Base-by-base conservation (phyloP, 2,797 vertebrate species). In the Micromesistius poutassou region DNA sequence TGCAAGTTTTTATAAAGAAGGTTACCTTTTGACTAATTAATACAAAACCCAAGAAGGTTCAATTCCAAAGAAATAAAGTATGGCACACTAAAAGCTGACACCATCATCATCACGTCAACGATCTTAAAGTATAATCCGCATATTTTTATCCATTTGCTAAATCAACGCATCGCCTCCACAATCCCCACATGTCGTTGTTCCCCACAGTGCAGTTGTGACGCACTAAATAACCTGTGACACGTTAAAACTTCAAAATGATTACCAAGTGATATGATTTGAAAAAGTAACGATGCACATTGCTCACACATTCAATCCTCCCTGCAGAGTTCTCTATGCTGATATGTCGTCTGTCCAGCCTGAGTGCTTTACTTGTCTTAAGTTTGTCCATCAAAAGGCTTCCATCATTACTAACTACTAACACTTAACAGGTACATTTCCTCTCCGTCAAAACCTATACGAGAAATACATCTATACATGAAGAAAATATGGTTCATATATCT, bases 401-500 rank as follows among this genome's bases (percentile, higher is more conserved):
- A n/a, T 82, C 86, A 79, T 81, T 80, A 84, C 87, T 90, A 90
- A 89, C 90, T 91, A 91, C 80, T 91, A 91, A 92, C 89, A 92
- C 88, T 87, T 90, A 86, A 92, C 87, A 88, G 84, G 82, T 85
- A 82, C 81, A 87, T 88, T 46, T 86, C 86, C 85, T 91, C 77
- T 89, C 77, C 89, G 89, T 86, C 88, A 91, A 92, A 91, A 90
- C 74, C 90, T 92, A 92, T 77, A 74, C 83, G 86, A 87, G 86
- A 90, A 90, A 87, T 90, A 89, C 85, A 89, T 90, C 90, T 91
- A 91, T 91, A 91, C 90, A 89, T 83, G 86, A 91, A 88, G 89
- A 93, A 91, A 93, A 93, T 89, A 90, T 83, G 88, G 87, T 89
- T 92, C 82, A 88, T 90, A 88, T 86, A 88, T 91, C 87, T 92